Percentiles rank a stretch among this genome's conserved stretches.
phyloP scores from a whole-genome alignment of 2,888 invertebrate genomes.

The Schrankia costaestrigalis region DNA sequence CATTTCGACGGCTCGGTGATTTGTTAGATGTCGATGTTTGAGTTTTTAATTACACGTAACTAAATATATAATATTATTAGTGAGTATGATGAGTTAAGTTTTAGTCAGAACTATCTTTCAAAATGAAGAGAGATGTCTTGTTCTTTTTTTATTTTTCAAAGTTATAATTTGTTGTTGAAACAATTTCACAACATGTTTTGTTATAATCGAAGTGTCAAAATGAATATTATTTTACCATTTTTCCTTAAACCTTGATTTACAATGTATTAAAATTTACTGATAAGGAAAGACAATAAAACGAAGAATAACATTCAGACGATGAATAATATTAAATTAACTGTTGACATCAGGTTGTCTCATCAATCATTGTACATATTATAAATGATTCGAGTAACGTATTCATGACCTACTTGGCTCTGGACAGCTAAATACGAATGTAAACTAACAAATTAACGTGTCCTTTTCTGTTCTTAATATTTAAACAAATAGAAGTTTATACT shows the following conservation, averaged over 20 bases:
- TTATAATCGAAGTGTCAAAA: slow-evolving; percentile 9
- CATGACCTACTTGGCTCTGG: slow-evolving; percentile 49
- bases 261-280: slow-evolving; percentile 35
- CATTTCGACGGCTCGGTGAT: slow-evolving; percentile 58
- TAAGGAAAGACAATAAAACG: slow-evolving; percentile 32
- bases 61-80: slow-evolving; percentile 71
- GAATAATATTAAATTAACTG: slow-evolving; percentile 57
- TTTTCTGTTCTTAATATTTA: slow-evolving; percentile 48
- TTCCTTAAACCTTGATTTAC: slow-evolving; percentile 43
- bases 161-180: slow-evolving; percentile 33
- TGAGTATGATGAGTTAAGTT: slow-evolving; percentile 59
- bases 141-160: too few relatives aligned
- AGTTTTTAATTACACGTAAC: slow-evolving; percentile 77
- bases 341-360: slow-evolving; percentile 54
- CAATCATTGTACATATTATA: slow-evolving; percentile 51
- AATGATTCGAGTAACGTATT: slow-evolving; percentile 54
- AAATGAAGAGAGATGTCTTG: slow-evolving; percentile 39
- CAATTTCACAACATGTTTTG: slow-evolving; percentile 19
- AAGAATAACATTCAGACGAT: slow-evolving; percentile 30
- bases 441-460: slow-evolving; percentile 62
- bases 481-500: background rate
- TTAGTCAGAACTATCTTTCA: slow-evolving; percentile 63
- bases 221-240: too few relatives aligned
- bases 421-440: slow-evolving; percentile 23
- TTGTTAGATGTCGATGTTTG: slow-evolving; percentile 75